Base-by-base conservation (phyloP, 2,113 vertebrate species). In the Urocynchramus pylzowi region DNA sequence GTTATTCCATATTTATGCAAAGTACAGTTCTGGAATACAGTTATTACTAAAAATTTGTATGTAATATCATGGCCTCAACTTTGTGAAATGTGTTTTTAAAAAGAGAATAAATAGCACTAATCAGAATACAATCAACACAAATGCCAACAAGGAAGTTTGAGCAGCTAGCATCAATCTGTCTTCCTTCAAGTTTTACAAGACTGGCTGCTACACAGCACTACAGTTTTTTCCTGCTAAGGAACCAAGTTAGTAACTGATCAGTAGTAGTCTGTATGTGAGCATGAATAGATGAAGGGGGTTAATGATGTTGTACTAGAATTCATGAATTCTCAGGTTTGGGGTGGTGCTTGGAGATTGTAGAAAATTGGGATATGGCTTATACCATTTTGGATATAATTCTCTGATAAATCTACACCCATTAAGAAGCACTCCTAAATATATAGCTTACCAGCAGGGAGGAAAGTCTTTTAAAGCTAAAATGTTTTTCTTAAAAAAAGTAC, bases 291-390 rank as follows among this genome's bases (percentile, higher is more conserved):
- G 17, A 82, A 69, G 21, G 6, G 1, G 2, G 9, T 54, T 77
- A 54, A 60, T 45, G 5, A 22, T 47, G 14, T 7, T 67, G 45
- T n/a, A 22, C 17, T 30, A 6, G 6, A 85, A 74, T 74, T 60
- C 5, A 47, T 37, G 41, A 82, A 74, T 69, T 64, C 27, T 88
- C 30, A 31, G 5, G 18, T 83, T 70, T 70, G 8, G 12, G 5
- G 8, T 23, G 2, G 11, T 59, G 28, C 3, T 12, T 37, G 17
- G 39, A 69, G 6, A 41, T 2, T 60, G 22, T 28, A 74, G 33
- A 49, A 76, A 73, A 73, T 41, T 0, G 0, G 5, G 5, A 17
- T 64, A 20, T 37, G 5, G 42, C 2, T 49, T 56, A 33, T 0
- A n/a, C 0, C 6, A 12, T 69, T 88, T 67, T 57, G 28, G 8